Evolutionary conservation across 2,113 vertebrate species (phyloP).

Genomic region (Lipophrys pholis): DNA sequence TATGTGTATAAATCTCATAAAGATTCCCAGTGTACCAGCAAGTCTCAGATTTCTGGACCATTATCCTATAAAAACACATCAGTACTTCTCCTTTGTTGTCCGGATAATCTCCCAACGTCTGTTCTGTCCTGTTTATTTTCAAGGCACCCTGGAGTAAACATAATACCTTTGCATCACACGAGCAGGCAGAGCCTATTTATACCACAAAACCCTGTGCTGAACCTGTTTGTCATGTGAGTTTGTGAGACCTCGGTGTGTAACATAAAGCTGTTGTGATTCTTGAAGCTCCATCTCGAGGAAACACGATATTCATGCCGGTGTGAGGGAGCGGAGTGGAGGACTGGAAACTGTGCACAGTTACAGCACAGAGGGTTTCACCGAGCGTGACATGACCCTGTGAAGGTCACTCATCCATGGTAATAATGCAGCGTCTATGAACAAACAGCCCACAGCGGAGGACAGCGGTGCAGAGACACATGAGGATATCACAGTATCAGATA

Average conservation of each 20-base stretch:
- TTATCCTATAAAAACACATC: neutral
- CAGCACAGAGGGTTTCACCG: constrained; percentile 47
- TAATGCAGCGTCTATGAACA: constrained; percentile 47
- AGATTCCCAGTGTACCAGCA: neutral
- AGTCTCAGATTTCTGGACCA: neutral
- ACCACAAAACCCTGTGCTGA: constrained; percentile 15
- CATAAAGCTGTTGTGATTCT: constrained; percentile 34
- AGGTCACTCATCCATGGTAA: constrained; percentile 69
- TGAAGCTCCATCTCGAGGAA: constrained; percentile 23
- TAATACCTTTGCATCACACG: constrained; percentile 36
- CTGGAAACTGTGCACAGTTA: constrained; percentile 30
- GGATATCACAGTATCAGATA: constrained; percentile 37
- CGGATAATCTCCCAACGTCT: constrained; percentile 1
- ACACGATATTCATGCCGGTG: constrained; percentile 32
- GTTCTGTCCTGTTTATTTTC: constrained; percentile 21
- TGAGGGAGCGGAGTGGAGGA: constrained; percentile 10
- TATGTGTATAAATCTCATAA: neutral
- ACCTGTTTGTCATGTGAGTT: constrained; percentile 26
- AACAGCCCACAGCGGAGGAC: constrained; percentile 22
- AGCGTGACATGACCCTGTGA: constrained; percentile 63
- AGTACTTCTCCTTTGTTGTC: neutral
- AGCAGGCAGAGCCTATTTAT: constrained; percentile 46
- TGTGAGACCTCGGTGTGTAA: constrained; percentile 38
- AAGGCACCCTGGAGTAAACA: constrained; percentile 40
- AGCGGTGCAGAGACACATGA: constrained; percentile 25